A percentile compares a stretch with the other conserved stretches of the same genome.
Conservation (phyloP, 2,888 invertebrate genomes). For the Stegana nigrithorax region DNA sequence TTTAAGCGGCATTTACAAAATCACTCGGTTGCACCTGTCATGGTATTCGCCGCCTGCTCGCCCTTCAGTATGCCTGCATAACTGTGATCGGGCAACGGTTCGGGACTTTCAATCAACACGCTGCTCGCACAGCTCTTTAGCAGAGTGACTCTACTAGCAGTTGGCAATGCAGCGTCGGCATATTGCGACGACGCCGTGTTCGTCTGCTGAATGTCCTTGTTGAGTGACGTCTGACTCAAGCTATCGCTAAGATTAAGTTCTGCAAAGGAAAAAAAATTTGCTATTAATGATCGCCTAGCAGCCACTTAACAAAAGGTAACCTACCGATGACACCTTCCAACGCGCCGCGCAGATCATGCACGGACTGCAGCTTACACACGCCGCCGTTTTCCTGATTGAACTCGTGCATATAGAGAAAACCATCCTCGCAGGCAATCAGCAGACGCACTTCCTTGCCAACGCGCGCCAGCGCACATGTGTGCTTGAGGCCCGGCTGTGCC, state of each 20-base stretch:
- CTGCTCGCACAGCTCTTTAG: constrained; percentile 51
- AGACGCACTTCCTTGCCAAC: constrained; percentile 64
- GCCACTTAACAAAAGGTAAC: neutral
- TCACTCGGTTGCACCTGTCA: constrained; percentile 78
- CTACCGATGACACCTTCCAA: constrained; percentile 65
- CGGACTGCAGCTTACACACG: constrained; percentile 62
- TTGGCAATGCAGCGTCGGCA: too few species aligned
- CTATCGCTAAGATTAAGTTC: constrained; percentile 62
- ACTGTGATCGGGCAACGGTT: constrained; percentile 68
- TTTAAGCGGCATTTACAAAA: neutral
- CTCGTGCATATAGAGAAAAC: constrained; percentile 67
- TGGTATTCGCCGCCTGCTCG: constrained; percentile 78
- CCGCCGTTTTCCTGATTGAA: constrained; percentile 65
- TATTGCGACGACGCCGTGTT: constrained; percentile 11
- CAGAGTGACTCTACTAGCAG: constrained; percentile 36
- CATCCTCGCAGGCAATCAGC: constrained; percentile 67
- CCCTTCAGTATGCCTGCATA: constrained; percentile 93
- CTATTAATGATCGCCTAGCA: neutral
- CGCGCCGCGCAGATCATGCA: constrained; percentile 65
- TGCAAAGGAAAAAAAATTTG: constrained; percentile 9
- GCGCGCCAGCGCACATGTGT: constrained; percentile 64
- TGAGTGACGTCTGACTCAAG: constrained; percentile 57
- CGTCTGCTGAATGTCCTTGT: constrained; percentile 27
- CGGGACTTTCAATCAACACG: constrained; percentile 62
- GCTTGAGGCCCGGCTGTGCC: constrained; percentile 64